Percentiles rank a stretch among this genome's conserved stretches.
These are phyloP conservation scores for Oreochromis aureus DNA, from an alignment of 2,113 vertebrate genomes.

Conservation along the genomic window DNA sequence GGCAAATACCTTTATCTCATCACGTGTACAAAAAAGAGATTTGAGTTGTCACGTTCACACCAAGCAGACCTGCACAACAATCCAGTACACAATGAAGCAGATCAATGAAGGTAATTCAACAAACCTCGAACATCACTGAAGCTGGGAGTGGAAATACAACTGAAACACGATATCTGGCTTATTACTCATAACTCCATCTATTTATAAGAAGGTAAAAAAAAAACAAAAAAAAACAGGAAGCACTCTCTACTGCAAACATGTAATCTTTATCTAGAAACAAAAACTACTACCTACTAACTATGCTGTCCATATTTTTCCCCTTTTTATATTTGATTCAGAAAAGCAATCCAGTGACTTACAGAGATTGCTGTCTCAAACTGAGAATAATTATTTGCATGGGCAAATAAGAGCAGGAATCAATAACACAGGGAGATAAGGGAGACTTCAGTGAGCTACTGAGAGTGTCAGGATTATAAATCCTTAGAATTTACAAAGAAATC, in stretches of 20 bases:
- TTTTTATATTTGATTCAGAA: not conserved
- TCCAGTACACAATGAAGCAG: not conserved
- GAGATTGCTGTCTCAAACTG: not conserved
- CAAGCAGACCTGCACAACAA: not conserved
- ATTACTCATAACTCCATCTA: not conserved
- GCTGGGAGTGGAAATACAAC: not conserved
- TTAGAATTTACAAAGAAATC: not conserved
- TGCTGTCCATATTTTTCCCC: not conserved
- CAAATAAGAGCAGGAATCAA: not conserved
- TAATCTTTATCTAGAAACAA: not conserved
- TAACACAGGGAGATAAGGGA: not conserved
- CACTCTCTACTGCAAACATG: not conserved
- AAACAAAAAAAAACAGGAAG: not conserved
- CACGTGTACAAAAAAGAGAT: not conserved
- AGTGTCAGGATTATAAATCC: not conserved
- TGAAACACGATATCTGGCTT: not conserved
- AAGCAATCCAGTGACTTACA: not conserved
- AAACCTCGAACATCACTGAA: not conserved
- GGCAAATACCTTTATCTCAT: not conserved
- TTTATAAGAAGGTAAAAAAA: not conserved
- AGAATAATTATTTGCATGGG: not conserved
- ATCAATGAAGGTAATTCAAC: not conserved
- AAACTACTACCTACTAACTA: not conserved
- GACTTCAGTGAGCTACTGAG: not conserved
- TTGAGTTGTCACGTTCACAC: not conserved